A percentile compares a stretch with the other conserved stretches of the same genome.
Conservation (phyloP, 2,797 vertebrate genomes). For the Paguma larvata region DNA sequence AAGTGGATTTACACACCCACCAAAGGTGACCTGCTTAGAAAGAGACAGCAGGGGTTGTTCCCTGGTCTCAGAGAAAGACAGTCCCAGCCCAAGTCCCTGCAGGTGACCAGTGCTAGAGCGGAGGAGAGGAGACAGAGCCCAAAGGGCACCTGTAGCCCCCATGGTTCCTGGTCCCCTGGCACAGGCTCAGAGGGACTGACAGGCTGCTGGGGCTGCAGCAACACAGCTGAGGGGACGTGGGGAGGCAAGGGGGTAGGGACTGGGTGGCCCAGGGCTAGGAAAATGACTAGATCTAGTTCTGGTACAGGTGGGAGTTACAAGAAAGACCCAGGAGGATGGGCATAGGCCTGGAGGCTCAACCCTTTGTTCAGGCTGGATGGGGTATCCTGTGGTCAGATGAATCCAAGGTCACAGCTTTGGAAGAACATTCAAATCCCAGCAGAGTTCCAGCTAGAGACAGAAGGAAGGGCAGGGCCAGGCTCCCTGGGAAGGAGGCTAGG, state of each 20-base stretch:
- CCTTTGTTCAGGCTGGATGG: not conserved
- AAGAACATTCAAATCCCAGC: not conserved
- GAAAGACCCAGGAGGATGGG: not conserved
- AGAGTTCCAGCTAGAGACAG: not conserved
- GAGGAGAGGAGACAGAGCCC: not conserved
- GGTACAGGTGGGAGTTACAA: no score
- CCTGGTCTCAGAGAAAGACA: constrained; percentile 20
- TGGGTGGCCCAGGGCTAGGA: not conserved
- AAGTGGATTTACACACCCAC: constrained; percentile 74
- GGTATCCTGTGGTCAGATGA: not conserved
- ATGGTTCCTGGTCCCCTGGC: rapidly evolving
- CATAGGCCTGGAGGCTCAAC: rapidly evolving
- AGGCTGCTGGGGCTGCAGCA: not conserved
- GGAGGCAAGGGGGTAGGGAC: not conserved
- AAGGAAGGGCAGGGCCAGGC: not conserved
- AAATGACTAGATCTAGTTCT: not conserved
- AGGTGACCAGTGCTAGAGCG: not conserved
- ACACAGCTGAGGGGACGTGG: rapidly evolving
- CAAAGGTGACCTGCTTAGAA: constrained; percentile 70
- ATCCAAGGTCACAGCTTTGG: not conserved
- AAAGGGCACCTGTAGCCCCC: not conserved
- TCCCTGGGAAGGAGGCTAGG: not conserved
- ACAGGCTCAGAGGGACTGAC: not conserved
- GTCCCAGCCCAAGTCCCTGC: not conserved
- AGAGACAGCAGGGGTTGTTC: constrained; percentile 46